Evolutionary conservation across 2,888 invertebrate genomes (phyloP).

Genomic region (Zootermopsis nevadensis): DNA sequence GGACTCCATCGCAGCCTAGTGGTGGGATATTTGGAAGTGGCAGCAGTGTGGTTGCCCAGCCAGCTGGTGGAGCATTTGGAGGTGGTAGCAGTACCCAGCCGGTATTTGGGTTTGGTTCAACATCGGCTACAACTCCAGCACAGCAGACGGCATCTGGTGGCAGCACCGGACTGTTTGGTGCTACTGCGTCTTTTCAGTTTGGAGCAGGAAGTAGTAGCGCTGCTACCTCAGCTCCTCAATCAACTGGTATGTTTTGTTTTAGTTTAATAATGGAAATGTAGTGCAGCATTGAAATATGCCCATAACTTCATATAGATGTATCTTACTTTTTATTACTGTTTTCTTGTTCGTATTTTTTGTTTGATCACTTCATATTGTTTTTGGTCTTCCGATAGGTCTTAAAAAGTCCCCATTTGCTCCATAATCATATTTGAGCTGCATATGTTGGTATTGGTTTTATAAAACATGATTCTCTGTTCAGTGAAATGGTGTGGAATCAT

Average conservation of each 20-base stretch:
- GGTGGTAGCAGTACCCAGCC: neutral
- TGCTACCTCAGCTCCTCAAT: neutral
- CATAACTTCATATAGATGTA: too few species aligned
- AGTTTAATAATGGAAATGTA: too few species aligned
- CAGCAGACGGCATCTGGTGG: neutral
- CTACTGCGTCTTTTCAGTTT: slow-evolving; percentile 13
- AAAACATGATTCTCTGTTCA: too few species aligned
- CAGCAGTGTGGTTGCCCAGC: neutral
- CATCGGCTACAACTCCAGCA: neutral
- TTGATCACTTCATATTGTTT: too few species aligned
- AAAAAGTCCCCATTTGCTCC: too few species aligned
- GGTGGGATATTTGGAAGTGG: slow-evolving; percentile 1
- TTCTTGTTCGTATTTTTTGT: too few species aligned
- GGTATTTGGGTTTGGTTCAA: neutral
- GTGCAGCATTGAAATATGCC: too few species aligned
- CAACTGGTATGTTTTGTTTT: neutral
- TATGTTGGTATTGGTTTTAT: too few species aligned
- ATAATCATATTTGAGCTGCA: too few species aligned
- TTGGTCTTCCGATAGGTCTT: too few species aligned
- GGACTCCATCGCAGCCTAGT: neutral
- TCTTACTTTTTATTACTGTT: too few species aligned
- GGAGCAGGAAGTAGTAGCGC: neutral
- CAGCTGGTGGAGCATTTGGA: neutral
- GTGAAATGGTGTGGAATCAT: too few species aligned
- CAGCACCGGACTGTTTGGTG: neutral